phyloP scores from a whole-genome alignment of 2,113 vertebrate species.

The Pomatorhinus ruficollis region DNA sequence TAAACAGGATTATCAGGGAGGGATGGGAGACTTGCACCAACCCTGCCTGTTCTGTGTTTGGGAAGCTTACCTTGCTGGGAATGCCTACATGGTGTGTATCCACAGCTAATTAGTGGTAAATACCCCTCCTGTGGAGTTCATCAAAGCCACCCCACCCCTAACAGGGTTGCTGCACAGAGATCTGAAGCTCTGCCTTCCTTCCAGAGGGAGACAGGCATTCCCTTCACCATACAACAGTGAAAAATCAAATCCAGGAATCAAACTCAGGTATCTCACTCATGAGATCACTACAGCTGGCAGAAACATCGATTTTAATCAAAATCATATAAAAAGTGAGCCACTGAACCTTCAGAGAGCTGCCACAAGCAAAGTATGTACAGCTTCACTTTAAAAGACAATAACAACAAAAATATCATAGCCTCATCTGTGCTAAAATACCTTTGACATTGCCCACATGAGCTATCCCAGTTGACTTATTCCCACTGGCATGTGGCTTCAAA shows the following conservation, averaged over 20 bases:
- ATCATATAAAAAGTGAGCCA: conserved; percentile 34
- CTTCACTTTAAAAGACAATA: conserved; percentile 21
- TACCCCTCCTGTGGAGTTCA: neutral
- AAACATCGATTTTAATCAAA: conserved; percentile 60
- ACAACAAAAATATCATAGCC: neutral
- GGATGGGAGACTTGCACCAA: neutral
- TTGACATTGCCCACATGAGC: neutral
- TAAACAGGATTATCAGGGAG: neutral
- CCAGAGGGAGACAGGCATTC: neutral
- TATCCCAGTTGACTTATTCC: neutral
- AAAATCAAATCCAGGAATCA: conserved; percentile 25
- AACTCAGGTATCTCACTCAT: neutral
- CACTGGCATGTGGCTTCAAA: neutral
- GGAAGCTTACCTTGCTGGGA: neutral
- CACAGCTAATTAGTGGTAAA: neutral
- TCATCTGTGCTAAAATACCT: neutral
- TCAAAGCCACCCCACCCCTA: neutral
- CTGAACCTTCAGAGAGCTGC: conserved; percentile 30
- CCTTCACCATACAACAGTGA: neutral
- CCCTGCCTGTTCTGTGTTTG: neutral
- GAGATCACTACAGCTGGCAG: conserved; percentile 29
- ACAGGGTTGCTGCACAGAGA: neutral
- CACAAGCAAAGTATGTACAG: conserved; percentile 9
- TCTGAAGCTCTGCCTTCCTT: neutral
- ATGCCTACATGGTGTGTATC: neutral